Evolutionary conservation across 2,888 invertebrate genomes (phyloP), one percentile per base, ranked within the genome.

Genomic region (Eustalomyia histrio): DNA sequence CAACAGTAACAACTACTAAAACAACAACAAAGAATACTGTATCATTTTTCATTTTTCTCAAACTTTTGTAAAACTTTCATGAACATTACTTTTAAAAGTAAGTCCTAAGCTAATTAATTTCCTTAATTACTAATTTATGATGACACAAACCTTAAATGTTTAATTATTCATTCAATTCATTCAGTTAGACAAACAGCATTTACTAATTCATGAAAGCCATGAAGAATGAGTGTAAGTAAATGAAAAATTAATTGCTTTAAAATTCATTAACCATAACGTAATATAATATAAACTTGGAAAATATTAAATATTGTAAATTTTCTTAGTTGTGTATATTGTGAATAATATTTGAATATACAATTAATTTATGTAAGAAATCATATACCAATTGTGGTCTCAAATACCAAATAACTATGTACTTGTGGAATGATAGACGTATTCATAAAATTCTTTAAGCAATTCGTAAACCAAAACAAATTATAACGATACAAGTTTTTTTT

Each of bases 221-320:
- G 2, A 14, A 14, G 14, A 47, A 12, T n/a, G 43, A 47, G n/a
- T n/a, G 43, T 47, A 5, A 10, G 12, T 67, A 29, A 43, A 29
- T 47, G 47, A 39, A n/a, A 43, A 73, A 64, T 57, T 33, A 16
- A 57, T 57, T 55, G n/a, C 16, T 64, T 33, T 8, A 43, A n/a
- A 55, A 43, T 43, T 55, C 10, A 16, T 55, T 63, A 47, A 33
- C 47, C 63, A 55, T 47, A 18, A 55, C 33, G 16, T 18, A 47
- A 33, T 35, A 50, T 18, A 47, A 33, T 35, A 50, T 18, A 10
- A n/a, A 61, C 8, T 43, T 21, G 16, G 17, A 3, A 35, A 53
- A 33, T 33, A 50, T 17, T 0, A 50, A 50, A 64, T 16, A 29
- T 29, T 29, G 21, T 29, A 50, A 50, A 17, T 52, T 17, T 33